Conservation (phyloP, 2,888 invertebrate species). For the Folsomia manolachei region DNA sequence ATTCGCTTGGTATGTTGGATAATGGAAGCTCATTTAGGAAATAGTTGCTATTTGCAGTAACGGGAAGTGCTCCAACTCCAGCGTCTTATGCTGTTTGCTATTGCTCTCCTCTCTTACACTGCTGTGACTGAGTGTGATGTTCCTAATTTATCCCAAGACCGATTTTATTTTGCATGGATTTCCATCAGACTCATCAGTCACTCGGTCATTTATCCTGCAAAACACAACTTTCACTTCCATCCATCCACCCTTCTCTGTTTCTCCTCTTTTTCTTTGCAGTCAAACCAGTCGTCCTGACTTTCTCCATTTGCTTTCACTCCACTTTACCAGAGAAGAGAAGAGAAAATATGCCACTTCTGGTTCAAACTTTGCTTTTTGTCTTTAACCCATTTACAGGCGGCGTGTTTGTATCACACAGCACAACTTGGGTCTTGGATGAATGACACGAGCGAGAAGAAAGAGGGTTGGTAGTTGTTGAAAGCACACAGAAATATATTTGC, state of each 20-base stretch:
- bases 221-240: slow-evolving; percentile 2
- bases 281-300: background rate
- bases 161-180: slow-evolving; percentile 7
- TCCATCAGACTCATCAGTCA: background rate
- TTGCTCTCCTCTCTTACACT: background rate
- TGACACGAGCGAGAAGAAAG: background rate
- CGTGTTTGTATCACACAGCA: no score
- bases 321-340: no score
- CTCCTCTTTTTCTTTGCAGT: background rate
- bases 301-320: background rate
- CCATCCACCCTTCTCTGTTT: no score
- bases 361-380: background rate
- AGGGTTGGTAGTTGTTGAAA: background rate
- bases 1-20: background rate
- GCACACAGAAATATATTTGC: background rate
- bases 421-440: no score
- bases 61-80: no score
- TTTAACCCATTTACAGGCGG: background rate
- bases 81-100: no score
- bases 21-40: slow-evolving; percentile 7
- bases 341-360: background rate
- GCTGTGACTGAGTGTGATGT: background rate
- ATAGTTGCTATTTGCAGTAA: background rate
- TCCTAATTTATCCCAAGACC: background rate
- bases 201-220: background rate